Conservation (phyloP, 2,797 vertebrate genomes). For the Sebastes goodei region DNA sequence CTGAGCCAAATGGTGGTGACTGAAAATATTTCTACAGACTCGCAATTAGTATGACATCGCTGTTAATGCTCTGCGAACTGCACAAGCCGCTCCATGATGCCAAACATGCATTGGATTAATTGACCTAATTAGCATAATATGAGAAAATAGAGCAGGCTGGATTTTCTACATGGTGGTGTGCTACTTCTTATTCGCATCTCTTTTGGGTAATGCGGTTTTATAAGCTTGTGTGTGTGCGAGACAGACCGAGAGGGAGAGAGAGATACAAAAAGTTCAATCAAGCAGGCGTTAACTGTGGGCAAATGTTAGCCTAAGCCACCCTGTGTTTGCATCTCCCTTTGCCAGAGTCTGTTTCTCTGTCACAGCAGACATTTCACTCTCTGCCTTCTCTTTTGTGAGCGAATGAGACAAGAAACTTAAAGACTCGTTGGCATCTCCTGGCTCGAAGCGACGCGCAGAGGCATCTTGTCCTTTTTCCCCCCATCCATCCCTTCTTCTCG, state of each 20-base stretch:
- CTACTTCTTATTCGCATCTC: conserved; percentile 35
- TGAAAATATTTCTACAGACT: conserved; percentile 28
- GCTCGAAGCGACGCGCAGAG: conserved; percentile 23
- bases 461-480: background rate
- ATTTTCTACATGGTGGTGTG: conserved; percentile 23
- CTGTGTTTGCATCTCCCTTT: conserved; percentile 53
- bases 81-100: conserved; percentile 54
- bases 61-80: conserved; percentile 51
- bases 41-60: conserved; percentile 47
- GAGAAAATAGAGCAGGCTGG: conserved; percentile 38
- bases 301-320: conserved; percentile 63
- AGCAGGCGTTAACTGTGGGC: conserved; percentile 54
- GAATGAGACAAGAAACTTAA: conserved; percentile 53
- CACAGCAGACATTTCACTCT: conserved; percentile 55
- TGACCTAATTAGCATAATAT: conserved; percentile 59
- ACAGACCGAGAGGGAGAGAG: conserved; percentile 1
- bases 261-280: conserved; percentile 45
- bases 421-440: conserved; percentile 47
- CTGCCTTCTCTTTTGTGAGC: conserved; percentile 32
- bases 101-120: conserved; percentile 65
- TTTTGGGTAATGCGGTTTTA: conserved; percentile 8
- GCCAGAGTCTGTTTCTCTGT: conserved; percentile 60
- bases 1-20: conserved; percentile 37
- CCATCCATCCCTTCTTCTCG: conserved; percentile 6
- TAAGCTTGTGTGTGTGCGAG: background rate